Conservation (phyloP, 2,797 vertebrate species). For the Craterocephalus amniculus region DNA sequence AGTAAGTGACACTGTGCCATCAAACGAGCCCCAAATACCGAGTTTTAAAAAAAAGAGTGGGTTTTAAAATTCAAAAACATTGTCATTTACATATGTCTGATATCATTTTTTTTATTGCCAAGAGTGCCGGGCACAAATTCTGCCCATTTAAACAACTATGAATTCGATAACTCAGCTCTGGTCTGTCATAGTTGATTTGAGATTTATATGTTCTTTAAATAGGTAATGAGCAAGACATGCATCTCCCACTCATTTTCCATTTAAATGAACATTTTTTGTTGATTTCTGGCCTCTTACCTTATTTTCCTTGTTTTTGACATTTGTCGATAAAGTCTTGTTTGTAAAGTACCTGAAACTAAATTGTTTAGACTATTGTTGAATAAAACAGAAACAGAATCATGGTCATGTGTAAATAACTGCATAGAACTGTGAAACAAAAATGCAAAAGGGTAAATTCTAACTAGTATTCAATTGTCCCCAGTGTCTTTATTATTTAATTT, state of each 20-base stretch:
- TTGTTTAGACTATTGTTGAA: not conserved
- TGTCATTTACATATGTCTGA: not conserved
- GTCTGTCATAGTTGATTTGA: not conserved
- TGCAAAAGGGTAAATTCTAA: not conserved
- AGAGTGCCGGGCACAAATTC: not conserved
- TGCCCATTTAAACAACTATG: not conserved
- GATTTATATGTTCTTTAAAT: not conserved
- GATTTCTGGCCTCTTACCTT: not conserved
- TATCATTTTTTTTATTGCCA: not conserved
- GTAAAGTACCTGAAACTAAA: not conserved
- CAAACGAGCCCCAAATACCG: no score
- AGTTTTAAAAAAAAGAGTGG: no score
- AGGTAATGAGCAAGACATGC: not conserved
- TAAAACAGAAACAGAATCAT: not conserved
- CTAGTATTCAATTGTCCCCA: not conserved
- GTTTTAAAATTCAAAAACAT: not conserved
- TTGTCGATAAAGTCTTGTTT: not conserved
- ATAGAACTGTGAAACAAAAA: not conserved
- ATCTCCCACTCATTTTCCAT: not conserved
- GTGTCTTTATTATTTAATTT: no score
- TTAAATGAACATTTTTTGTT: not conserved
- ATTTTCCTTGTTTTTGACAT: not conserved
- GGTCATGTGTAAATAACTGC: not conserved
- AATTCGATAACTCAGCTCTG: not conserved
- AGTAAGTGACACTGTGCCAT: no score